Conservation (phyloP, 2,113 vertebrate species). For the Neodontobutis hainanensis region DNA sequence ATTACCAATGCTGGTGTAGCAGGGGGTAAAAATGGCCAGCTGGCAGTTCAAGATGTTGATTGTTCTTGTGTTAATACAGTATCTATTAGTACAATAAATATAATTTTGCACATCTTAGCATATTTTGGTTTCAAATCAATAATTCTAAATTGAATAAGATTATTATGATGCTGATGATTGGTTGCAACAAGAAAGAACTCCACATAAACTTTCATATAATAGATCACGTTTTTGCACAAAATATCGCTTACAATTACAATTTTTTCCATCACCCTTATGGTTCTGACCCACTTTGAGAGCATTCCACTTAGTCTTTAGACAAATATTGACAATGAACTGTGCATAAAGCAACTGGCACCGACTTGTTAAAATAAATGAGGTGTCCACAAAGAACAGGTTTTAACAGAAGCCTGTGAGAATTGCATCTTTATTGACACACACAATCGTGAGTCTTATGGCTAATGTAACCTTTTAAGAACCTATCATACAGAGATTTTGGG, state of each 20-base stretch:
- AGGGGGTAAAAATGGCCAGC: no score
- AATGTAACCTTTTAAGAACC: neutral
- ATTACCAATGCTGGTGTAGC: no score
- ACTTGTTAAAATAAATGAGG: conserved; percentile 51
- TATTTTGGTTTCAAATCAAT: no score
- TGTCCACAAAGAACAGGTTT: conserved; percentile 27
- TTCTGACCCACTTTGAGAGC: neutral
- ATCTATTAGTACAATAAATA: no score
- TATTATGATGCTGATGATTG: no score
- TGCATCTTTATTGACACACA: neutral
- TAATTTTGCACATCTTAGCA: no score
- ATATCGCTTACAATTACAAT: neutral
- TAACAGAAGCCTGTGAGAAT: conserved; percentile 23
- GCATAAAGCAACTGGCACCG: conserved; percentile 26
- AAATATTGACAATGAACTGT: conserved; percentile 22
- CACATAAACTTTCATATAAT: no score
- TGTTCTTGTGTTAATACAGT: no score
- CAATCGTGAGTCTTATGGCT: neutral
- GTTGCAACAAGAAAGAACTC: no score
- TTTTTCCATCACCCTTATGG: neutral
- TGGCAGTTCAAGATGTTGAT: no score
- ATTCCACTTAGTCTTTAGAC: neutral
- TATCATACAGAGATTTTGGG: neutral
- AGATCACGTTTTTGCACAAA: no score
- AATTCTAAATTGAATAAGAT: no score